Conservation (phyloP, 2,113 vertebrate species). For the Lophius piscatorius region DNA sequence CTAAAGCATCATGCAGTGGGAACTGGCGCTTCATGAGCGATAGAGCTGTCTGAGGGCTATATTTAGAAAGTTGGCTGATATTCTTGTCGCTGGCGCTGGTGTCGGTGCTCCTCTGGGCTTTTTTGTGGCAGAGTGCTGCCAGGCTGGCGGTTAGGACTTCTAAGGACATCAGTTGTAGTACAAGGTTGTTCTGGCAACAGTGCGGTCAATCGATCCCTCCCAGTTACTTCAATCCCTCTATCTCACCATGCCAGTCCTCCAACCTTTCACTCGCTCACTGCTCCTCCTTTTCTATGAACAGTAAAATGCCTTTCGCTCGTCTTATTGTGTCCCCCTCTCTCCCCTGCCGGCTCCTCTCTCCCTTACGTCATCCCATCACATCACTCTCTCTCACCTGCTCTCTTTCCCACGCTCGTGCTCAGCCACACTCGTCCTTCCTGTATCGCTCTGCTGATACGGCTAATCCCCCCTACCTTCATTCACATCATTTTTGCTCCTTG, state of each 20-base stretch:
- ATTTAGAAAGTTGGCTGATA: constrained; percentile 74
- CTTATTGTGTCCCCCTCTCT: constrained; percentile 13
- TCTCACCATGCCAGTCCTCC: constrained; percentile 4
- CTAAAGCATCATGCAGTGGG: constrained; percentile 54
- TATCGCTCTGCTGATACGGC: not conserved
- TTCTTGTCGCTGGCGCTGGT: constrained; percentile 55
- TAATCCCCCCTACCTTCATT: constrained; percentile 28
- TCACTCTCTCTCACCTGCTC: constrained; percentile 51
- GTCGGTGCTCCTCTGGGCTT: constrained; percentile 48
- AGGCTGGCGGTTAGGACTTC: constrained; percentile 32
- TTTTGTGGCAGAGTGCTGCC: constrained; percentile 26
- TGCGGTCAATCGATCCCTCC: constrained; percentile 20
- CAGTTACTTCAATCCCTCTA: not conserved
- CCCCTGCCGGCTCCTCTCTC: constrained; percentile 24
- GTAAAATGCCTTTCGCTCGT: constrained; percentile 1
- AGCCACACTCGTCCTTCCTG: constrained; percentile 20
- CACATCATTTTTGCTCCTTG: constrained; percentile 40
- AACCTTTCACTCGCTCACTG: not conserved
- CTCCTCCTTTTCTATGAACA: not conserved
- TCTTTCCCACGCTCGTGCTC: constrained; percentile 49
- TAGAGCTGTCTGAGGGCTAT: constrained; percentile 67
- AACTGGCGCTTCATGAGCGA: constrained; percentile 56
- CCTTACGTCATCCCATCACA: constrained; percentile 63
- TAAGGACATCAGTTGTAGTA: constrained; percentile 37
- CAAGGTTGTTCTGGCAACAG: constrained; percentile 49